A percentile compares a stretch with the other conserved stretches of the same genome.
phyloP scores from a whole-genome alignment of 2,113 vertebrate genomes.

The Panthera uncia region DNA sequence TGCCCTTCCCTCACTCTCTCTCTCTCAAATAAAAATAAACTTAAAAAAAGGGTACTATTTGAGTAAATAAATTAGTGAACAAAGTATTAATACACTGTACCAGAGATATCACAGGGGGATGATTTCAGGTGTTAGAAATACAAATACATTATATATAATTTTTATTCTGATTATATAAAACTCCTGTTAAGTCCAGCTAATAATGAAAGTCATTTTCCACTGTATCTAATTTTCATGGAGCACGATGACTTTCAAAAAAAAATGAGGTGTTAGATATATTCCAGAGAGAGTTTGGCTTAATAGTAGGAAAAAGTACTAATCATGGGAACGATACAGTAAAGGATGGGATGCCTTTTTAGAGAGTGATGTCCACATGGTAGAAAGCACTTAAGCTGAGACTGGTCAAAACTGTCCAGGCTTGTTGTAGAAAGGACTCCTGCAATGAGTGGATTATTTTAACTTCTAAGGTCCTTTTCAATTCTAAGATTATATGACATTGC shows the following conservation, averaged over 20 bases:
- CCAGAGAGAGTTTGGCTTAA: neutral
- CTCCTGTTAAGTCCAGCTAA: neutral
- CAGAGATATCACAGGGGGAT: neutral
- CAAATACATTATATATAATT: neutral
- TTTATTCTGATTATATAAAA: neutral
- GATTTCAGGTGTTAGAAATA: neutral
- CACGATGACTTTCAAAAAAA: neutral
- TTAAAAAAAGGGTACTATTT: neutral
- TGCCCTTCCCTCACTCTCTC: too few relatives aligned
- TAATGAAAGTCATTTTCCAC: neutral
- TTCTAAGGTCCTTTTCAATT: neutral
- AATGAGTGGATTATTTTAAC: neutral
- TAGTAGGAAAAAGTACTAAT: neutral
- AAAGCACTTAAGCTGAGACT: neutral
- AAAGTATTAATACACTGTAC: neutral
- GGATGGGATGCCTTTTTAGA: neutral
- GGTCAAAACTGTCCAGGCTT: neutral
- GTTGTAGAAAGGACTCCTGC: neutral
- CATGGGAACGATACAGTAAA: neutral
- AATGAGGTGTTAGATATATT: neutral
- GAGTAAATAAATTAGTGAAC: neutral
- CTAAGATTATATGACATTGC: neutral
- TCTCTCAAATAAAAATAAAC: too few relatives aligned
- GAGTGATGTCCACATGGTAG: neutral
- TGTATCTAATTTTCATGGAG: neutral